These are phyloP conservation scores for Diarsia dahlii DNA, from an alignment of 2,888 invertebrate species.

Conservation along the genomic window DNA sequence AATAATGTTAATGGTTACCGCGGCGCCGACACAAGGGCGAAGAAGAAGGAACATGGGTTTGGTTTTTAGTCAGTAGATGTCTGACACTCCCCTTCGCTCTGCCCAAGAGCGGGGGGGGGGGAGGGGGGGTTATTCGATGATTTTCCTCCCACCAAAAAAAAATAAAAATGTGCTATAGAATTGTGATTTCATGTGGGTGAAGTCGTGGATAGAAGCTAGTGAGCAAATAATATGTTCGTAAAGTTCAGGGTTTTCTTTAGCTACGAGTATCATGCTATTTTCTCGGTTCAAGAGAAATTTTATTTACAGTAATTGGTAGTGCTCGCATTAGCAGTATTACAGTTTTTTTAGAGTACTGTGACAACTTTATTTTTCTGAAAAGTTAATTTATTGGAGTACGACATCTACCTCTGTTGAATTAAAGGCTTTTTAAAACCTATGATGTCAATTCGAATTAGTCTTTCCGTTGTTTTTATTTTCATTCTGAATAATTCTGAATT, in stretches of 20 bases:
- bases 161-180: not conserved
- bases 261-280: not conserved
- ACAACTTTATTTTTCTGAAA: not conserved
- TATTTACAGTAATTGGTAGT: conserved; percentile 6
- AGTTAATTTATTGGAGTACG: not conserved
- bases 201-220: not conserved
- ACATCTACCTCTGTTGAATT: not conserved
- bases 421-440: not conserved
- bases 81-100: too few relatives aligned
- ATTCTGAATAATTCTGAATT: not conserved
- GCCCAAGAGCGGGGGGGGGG: too few relatives aligned
- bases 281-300: conserved; percentile 6
- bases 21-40: too few relatives aligned
- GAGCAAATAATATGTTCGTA: not conserved
- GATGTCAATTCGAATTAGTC: not conserved
- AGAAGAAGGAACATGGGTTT: too few relatives aligned
- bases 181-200: not conserved
- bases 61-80: too few relatives aligned
- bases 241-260: not conserved
- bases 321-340: not conserved
- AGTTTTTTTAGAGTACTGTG: conserved; percentile 13
- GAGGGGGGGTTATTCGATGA: too few relatives aligned
- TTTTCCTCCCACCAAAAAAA: too few relatives aligned
- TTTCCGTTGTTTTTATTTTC: not conserved
- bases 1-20: too few relatives aligned